Evolutionary conservation across 2,113 vertebrate genomes (phyloP), one percentile per base, ranked within the genome.

Genomic region (Takifugu bimaculatus): DNA sequence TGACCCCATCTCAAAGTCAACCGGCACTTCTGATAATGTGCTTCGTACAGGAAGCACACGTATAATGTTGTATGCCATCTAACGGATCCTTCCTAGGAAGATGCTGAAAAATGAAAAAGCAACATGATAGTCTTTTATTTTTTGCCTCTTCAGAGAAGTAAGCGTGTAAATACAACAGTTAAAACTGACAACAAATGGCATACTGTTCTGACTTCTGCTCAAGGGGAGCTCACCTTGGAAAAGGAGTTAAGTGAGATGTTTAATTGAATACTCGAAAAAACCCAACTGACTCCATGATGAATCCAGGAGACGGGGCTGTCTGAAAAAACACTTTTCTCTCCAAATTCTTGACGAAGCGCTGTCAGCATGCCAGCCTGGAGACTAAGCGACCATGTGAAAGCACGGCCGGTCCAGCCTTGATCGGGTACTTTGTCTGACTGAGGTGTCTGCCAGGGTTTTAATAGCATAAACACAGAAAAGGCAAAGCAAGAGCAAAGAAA

Each of bases 321-420:
- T 20, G 20, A 20, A 20, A 20, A 20, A 20, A 20, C 20, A 6
- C 45, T 48, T 48, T 39, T 47, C 60, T 10, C 25, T n/a, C 56
- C 35, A 10, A 14, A 57, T 60, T 55, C 66, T 68, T 78, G 47
- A 58, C 54, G 28, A 39, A 59, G 51, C 56, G 77, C 50, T 61
- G 57, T 68, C 67, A 20, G 32, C 14, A 55, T 52, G 15, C 4
- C 15, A 49, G 20, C 48, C 13, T 48, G 35, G 7, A 39, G 45
- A 14, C 45, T 48, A 14, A 13, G 15, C 45, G 45, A 48, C 48
- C 51, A 26, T 72, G 48, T 10, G 4, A 59, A 56, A 66, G 42
- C 52, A 13, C 20, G 7, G 12, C 5, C 1, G 12, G n/a, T 51
- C 26, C 12, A 2, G 29, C 44, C 42, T 51, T 48, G 25, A 44